These are phyloP conservation scores for Chaetophractus vellerosus DNA, from an alignment of 2,797 vertebrate species.

Conservation along the genomic window DNA sequence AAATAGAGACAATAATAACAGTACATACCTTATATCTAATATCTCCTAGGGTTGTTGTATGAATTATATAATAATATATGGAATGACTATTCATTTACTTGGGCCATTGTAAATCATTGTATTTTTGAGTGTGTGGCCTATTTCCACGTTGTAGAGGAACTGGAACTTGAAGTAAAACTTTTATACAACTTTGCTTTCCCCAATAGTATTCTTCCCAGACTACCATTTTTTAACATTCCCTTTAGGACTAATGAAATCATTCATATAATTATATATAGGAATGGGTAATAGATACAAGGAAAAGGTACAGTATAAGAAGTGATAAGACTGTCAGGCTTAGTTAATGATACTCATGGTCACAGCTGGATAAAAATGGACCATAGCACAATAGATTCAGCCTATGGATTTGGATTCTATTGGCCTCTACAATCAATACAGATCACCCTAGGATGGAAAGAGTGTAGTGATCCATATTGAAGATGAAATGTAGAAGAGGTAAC, in stretches of 20 bases:
- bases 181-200: neutral
- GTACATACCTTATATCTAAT: neutral
- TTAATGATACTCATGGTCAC: neutral
- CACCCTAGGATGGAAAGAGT: neutral
- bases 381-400: neutral
- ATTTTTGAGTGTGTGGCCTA: neutral
- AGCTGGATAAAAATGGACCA: neutral
- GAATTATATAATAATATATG: neutral
- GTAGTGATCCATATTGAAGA: neutral
- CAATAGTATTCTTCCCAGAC: neutral
- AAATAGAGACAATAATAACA: neutral
- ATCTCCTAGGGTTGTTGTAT: neutral
- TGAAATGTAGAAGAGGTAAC: neutral
- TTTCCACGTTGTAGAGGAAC: neutral
- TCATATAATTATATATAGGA: neutral
- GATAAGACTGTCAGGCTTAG: neutral
- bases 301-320: neutral
- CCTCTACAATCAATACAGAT: neutral
- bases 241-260: neutral
- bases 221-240: neutral
- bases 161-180: neutral
- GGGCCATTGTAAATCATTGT: neutral
- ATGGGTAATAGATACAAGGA: neutral
- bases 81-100: neutral
- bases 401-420: conserved; percentile 23